These are phyloP conservation scores for Eriosoma lanigerum DNA, from an alignment of 1,140 invertebrate species.

Conservation along the genomic window DNA sequence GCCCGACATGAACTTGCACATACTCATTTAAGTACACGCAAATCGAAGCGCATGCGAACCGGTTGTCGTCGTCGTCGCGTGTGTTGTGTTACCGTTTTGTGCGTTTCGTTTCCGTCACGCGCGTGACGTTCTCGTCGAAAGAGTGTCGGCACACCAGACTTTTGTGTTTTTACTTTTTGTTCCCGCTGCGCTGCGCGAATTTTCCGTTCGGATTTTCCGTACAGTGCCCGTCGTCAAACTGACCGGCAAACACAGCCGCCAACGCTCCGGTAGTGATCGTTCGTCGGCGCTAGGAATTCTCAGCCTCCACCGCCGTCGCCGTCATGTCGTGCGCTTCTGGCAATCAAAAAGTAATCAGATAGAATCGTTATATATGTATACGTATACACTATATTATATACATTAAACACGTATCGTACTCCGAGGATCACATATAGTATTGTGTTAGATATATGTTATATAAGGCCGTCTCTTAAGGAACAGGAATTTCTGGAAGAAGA, in stretches of 20 bases:
- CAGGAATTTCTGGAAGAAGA: too few relatives aligned
- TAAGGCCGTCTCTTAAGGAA: too few relatives aligned
- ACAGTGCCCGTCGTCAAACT: neutral
- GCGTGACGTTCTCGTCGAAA: neutral
- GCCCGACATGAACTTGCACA: neutral
- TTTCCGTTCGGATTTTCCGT: neutral
- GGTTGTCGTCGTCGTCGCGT: slow-evolving; percentile 1
- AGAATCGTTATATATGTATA: neutral
- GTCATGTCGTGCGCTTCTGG: neutral
- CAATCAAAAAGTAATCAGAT: neutral
- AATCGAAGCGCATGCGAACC: slow-evolving; percentile 26
- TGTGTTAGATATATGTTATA: too few relatives aligned
- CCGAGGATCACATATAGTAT: too few relatives aligned
- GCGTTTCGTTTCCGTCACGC: neutral
- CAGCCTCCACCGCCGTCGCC: neutral
- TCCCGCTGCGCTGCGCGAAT: neutral
- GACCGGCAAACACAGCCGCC: neutral
- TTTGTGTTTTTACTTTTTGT: neutral
- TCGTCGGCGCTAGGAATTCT: neutral
- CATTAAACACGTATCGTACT: too few relatives aligned
- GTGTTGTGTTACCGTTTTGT: neutral
- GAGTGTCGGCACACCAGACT: too few relatives aligned
- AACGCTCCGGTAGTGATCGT: neutral
- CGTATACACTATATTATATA: neutral
- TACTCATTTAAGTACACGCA: neutral